These are phyloP conservation scores for Falco punctatus DNA, from an alignment of 2,113 vertebrate genomes.

Conservation along the genomic window DNA sequence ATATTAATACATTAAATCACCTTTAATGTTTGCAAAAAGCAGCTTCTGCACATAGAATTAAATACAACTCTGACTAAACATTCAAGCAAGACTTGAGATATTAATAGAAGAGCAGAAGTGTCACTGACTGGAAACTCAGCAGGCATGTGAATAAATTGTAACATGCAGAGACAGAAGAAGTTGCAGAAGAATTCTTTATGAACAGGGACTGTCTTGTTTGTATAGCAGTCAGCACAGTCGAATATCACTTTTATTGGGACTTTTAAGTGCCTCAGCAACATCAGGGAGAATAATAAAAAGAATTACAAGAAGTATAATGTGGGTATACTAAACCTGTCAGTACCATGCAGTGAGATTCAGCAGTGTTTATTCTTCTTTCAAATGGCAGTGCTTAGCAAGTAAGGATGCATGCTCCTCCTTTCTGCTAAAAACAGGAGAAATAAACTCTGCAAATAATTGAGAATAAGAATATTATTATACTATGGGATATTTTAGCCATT, in stretches of 20 bases:
- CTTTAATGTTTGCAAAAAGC: background rate
- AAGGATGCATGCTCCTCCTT: background rate
- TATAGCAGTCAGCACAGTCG: background rate
- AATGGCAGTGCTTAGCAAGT: background rate
- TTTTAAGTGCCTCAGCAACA: background rate
- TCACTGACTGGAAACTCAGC: background rate
- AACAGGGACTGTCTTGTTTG: background rate
- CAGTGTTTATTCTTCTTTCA: constrained; percentile 4
- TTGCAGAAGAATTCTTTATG: background rate
- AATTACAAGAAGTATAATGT: background rate
- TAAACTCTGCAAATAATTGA: background rate
- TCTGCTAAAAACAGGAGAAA: background rate
- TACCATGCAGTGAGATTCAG: background rate
- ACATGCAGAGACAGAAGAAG: background rate
- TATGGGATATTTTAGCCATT: background rate
- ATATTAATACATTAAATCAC: background rate
- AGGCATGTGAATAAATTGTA: constrained; percentile 13
- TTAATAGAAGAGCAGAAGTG: background rate
- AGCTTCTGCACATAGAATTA: background rate
- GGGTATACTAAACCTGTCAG: background rate
- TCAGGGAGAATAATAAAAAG: background rate
- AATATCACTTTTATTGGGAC: background rate
- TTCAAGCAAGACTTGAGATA: background rate
- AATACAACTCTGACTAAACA: background rate
- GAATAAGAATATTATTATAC: background rate